Conservation (phyloP, 2,888 invertebrate genomes). For the Terebella lapidaria region DNA sequence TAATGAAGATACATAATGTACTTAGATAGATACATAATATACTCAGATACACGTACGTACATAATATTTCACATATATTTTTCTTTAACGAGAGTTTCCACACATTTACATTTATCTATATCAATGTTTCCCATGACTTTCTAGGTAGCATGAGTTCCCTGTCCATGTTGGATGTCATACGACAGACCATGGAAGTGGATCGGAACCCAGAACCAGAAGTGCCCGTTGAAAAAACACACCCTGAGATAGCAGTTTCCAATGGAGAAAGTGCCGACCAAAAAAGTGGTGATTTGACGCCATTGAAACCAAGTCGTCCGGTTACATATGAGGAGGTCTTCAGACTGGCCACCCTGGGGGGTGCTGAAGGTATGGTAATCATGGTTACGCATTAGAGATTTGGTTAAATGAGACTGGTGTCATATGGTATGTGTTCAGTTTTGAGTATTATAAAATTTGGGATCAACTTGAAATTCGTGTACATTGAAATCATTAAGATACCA, state of each 20-base stretch:
- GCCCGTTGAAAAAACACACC: slow-evolving; percentile 66
- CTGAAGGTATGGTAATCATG: slow-evolving; percentile 60
- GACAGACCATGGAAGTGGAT: slow-evolving; percentile 35
- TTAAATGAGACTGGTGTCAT: not conserved
- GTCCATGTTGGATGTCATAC: slow-evolving; percentile 72
- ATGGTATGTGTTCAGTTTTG: not conserved
- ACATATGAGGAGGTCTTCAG: slow-evolving; percentile 76
- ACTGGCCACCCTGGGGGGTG: slow-evolving; percentile 84
- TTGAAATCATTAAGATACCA: no score
- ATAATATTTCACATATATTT: no score
- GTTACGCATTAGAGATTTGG: not conserved
- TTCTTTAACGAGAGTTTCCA: no score
- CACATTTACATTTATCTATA: no score
- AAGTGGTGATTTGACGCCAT: no score
- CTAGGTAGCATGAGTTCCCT: not conserved
- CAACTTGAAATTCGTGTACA: no score
- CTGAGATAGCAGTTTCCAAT: slow-evolving; percentile 25
- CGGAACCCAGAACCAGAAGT: slow-evolving; percentile 59
- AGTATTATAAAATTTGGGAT: no score
- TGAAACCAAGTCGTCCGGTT: no score
- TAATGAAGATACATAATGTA: no score
- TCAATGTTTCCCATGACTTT: no score
- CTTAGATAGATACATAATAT: no score
- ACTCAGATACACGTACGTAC: no score
- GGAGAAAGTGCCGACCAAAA: slow-evolving; percentile 61